Evolutionary conservation across 2,797 vertebrate species (phyloP).

Genomic region (Hypotaenidia okinawae): DNA sequence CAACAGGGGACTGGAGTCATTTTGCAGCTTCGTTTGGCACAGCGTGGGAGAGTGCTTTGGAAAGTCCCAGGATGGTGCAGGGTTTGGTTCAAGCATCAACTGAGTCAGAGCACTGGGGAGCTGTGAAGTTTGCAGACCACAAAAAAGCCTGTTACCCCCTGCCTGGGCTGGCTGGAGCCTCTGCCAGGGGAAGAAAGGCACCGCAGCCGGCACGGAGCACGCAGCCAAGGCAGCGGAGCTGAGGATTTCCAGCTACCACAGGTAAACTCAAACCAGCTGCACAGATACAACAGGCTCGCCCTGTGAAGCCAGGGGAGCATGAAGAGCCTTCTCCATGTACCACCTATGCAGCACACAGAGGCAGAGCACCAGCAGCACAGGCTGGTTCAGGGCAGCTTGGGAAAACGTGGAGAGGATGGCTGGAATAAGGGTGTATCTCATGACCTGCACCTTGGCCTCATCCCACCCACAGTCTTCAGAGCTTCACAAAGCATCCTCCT

Average conservation of each 20-base stretch:
- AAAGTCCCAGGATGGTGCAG: not conserved
- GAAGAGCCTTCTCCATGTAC: not conserved
- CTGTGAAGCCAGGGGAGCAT: accelerated
- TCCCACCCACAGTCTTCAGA: accelerated
- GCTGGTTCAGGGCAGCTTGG: not conserved
- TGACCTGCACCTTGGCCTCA: accelerated
- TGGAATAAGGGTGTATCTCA: accelerated
- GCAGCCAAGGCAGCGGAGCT: not conserved
- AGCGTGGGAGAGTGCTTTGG: not conserved
- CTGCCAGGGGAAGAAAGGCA: not conserved
- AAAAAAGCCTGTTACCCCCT: not conserved
- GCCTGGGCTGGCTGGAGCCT: accelerated
- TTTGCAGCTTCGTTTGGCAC: not conserved
- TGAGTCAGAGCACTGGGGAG: not conserved
- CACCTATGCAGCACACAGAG: accelerated
- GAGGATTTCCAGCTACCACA: not conserved
- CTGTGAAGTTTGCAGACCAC: not conserved
- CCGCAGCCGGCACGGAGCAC: not conserved
- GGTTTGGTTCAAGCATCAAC: not conserved
- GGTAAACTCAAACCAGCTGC: not conserved
- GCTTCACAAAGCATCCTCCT: not conserved
- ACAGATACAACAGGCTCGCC: accelerated
- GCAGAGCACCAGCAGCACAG: accelerated
- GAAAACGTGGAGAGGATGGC: not conserved
- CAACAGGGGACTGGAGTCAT: too few species aligned